These are phyloP conservation scores for Otolemur crassicaudatus DNA, from an alignment of 2,797 vertebrate species.

Conservation along the genomic window DNA sequence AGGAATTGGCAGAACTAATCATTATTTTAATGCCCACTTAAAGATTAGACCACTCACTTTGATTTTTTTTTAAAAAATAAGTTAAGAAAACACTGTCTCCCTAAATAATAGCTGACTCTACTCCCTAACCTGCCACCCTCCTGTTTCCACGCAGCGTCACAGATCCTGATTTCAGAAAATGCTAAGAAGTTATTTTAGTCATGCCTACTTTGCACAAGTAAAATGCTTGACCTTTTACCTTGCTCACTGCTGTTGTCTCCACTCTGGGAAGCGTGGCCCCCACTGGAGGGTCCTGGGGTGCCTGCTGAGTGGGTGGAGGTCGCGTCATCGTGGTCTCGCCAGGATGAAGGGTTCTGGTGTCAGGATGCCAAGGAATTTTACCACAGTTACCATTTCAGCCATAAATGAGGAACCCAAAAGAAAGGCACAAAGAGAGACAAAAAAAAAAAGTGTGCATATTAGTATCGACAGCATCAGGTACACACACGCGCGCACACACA, in stretches of 20 bases:
- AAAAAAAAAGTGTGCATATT: conserved; percentile 86
- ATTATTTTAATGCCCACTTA: conserved; percentile 87
- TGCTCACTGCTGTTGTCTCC: conserved; percentile 99
- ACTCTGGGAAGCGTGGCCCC: conserved; percentile 99
- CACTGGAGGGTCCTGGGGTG: conserved; percentile 99
- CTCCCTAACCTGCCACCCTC: conserved; percentile 81
- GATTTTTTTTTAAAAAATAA: conserved; percentile 85
- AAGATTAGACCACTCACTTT: conserved; percentile 85
- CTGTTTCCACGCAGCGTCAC: conserved; percentile 84
- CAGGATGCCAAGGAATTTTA: conserved; percentile 87
- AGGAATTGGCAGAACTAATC: conserved; percentile 90
- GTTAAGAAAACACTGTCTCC: conserved; percentile 84
- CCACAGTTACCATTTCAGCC: conserved; percentile 88
- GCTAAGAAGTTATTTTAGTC: conserved; percentile 85
- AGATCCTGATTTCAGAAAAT: conserved; percentile 85
- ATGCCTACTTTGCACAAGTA: conserved; percentile 86
- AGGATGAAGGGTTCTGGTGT: conserved; percentile 99
- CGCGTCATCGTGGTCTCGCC: conserved; percentile 99
- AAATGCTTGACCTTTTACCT: conserved; percentile 93
- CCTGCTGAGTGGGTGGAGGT: conserved; percentile 99
- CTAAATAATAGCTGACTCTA: conserved; percentile 83
- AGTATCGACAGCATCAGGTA: conserved; percentile 87
- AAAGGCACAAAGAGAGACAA: conserved; percentile 73
- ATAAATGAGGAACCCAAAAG: conserved; percentile 87
- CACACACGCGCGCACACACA: background rate